phyloP scores from a whole-genome alignment of 2,797 vertebrate species.

The Eulemur rubriventer region DNA sequence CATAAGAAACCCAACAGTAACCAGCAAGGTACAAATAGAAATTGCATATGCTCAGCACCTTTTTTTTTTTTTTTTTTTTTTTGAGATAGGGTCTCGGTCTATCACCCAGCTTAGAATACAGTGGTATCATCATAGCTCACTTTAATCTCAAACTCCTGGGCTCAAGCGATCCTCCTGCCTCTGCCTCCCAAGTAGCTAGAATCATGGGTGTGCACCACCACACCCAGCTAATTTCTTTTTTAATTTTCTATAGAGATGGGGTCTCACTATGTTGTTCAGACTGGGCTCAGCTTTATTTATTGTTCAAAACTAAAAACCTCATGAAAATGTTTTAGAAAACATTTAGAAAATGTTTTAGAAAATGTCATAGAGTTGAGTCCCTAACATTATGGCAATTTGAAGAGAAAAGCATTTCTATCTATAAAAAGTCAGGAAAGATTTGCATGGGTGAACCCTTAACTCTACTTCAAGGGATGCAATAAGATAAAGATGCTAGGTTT shows the following conservation, averaged over 20 bases:
- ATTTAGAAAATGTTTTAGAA: not conserved
- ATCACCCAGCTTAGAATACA: not conserved
- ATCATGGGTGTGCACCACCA: not conserved
- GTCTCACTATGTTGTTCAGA: not conserved
- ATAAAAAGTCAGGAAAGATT: constrained; percentile 9
- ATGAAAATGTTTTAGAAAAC: not conserved
- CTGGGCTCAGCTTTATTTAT: not conserved
- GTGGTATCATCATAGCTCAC: not conserved
- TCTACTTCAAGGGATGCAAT: not conserved
- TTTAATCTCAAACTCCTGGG: not conserved
- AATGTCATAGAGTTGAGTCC: not conserved
- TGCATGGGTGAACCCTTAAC: not conserved
- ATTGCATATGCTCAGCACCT: not conserved
- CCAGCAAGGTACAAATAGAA: not conserved
- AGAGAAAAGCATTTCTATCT: constrained; percentile 15
- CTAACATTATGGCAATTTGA: not conserved
- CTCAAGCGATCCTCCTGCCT: not conserved
- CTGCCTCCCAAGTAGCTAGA: not conserved
- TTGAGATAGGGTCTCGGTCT: not conserved
- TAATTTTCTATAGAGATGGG: not conserved
- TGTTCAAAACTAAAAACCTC: constrained; percentile 29
- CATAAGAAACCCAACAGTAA: not conserved
- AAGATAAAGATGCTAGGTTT: not conserved
- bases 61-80: no score
- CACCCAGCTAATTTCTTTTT: not conserved